Base-by-base conservation (phyloP, 2,113 vertebrate species). In the Benitochromis conjunctus region DNA sequence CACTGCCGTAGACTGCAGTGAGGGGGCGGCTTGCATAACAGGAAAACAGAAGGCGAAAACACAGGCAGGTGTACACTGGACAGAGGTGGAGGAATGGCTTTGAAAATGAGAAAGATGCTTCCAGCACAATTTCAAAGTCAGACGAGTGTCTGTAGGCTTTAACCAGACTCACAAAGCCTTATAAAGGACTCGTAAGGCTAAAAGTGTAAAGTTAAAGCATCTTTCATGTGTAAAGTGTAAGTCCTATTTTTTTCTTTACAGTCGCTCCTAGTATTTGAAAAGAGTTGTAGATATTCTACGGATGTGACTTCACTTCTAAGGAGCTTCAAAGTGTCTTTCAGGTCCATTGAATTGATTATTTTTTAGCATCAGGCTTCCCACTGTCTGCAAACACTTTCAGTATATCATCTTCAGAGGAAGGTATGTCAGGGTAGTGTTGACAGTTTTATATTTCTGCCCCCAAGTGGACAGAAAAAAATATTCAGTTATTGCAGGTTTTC, bases 1-100 rank as follows among this genome's bases (percentile, higher is more conserved):
- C 79, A 86, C 86, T 80, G 66, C 79, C 77, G 80, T 82, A 88
- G 87, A 84, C 81, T 85, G 82, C 82, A 89, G 86, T 60, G 77
- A 53, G 91, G 84, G 91, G 89, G 88, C 13, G 79, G 83, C 60
- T 86, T 87, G 64, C 57, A 88, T 87, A 88, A 90, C 43, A 53
- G 26, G 43, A 3, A 76, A 79, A 24, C 19, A 26, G 60, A 48
- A 53, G 26, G 46, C 62, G 58, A 53, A 55, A 79, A 46, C 58
- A 81, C 16, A 84, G 66, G 54, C 21, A 62, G 83, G 82, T 74
- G 21, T 16, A 3, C 62, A 76, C 3, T 2, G 51, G 56, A 69
- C 38, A 54, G 0, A 56, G 26, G 48, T 31, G 54, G 9, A 79
- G 78, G 21, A 58, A 58, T 19, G 55, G 21, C 56, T 79, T 46